A percentile compares a stretch with the other conserved stretches of the same genome.
phyloP scores from a whole-genome alignment of 2,113 vertebrate genomes.

The Hydrolagus affinis region DNA sequence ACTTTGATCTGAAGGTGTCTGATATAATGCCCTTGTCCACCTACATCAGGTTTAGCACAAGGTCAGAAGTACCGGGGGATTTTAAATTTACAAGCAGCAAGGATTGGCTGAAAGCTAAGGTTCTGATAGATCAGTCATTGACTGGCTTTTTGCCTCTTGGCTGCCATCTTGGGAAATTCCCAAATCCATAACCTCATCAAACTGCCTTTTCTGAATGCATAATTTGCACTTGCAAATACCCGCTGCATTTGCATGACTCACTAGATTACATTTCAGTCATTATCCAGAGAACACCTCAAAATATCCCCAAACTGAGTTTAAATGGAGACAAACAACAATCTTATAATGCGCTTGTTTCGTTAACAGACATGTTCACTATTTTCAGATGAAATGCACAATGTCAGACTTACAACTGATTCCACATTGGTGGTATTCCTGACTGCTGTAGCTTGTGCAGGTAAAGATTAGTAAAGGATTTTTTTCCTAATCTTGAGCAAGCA shows the following conservation, averaged over 20 bases:
- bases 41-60: background rate
- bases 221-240: background rate
- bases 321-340: background rate
- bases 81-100: background rate
- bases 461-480: background rate
- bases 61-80: background rate
- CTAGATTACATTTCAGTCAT: background rate
- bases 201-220: background rate
- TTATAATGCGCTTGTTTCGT: too few species aligned
- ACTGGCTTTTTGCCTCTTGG: background rate
- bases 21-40: background rate
- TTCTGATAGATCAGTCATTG: background rate
- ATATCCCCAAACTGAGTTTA: background rate
- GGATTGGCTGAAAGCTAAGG: background rate
- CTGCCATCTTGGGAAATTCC: background rate
- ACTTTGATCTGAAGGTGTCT: background rate
- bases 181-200: background rate
- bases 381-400: background rate
- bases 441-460: background rate
- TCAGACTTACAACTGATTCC: too few species aligned
- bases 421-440: background rate
- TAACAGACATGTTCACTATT: background rate
- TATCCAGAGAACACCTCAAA: background rate
- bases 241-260: background rate
- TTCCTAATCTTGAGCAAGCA: slow-evolving; percentile 16